These are phyloP conservation scores for Agelastica alni DNA, from an alignment of 2,888 invertebrate species.

Conservation along the genomic window DNA sequence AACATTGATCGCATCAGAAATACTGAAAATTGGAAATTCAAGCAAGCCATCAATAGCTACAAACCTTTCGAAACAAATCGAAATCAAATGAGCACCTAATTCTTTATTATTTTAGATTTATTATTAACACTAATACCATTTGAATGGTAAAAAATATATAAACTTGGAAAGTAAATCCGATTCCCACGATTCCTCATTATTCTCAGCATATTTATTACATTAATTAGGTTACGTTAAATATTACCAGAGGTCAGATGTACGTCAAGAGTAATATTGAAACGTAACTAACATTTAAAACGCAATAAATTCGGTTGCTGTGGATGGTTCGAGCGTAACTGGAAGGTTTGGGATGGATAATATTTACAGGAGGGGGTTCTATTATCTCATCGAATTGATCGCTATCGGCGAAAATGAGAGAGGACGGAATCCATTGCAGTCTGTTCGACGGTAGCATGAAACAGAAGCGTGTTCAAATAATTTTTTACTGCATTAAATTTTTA, in stretches of 20 bases:
- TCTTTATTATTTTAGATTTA: too few species aligned
- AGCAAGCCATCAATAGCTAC: not conserved
- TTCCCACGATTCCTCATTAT: too few species aligned
- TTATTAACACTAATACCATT: too few species aligned
- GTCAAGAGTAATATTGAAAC: slow-evolving; percentile 21
- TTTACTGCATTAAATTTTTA: too few species aligned
- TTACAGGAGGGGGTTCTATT: slow-evolving; percentile 70
- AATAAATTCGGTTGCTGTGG: slow-evolving; percentile 36
- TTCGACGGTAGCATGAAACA: slow-evolving; percentile 41
- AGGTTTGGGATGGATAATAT: slow-evolving; percentile 71
- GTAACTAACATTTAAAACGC: slow-evolving; percentile 34
- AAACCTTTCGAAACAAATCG: not conserved
- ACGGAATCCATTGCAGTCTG: slow-evolving; percentile 67
- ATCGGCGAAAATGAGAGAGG: slow-evolving; percentile 67
- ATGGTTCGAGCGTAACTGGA: slow-evolving; percentile 50
- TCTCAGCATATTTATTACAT: slow-evolving; percentile 26
- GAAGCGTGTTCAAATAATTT: too few species aligned
- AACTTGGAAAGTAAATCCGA: too few species aligned
- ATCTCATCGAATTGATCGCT: slow-evolving; percentile 68
- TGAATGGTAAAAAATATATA: too few species aligned
- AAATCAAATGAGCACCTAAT: too few species aligned
- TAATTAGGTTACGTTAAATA: slow-evolving; percentile 20
- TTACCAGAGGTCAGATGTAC: slow-evolving; percentile 19
- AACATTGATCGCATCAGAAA: not conserved
- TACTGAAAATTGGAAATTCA: not conserved